Evolutionary conservation across 2,888 invertebrate species (phyloP).

Genomic region (Cartodere bifasciata): DNA sequence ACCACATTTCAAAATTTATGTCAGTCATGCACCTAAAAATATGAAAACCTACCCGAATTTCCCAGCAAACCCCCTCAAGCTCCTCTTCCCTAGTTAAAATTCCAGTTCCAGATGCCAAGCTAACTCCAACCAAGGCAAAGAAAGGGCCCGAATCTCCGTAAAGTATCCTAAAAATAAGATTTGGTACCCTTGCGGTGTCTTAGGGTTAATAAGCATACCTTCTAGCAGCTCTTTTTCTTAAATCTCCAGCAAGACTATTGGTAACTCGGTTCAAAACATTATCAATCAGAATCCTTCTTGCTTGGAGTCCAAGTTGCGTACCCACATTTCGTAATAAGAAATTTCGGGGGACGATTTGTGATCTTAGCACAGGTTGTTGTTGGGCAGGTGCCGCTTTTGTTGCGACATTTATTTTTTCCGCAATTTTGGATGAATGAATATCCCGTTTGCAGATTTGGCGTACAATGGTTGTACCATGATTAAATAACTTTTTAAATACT

Average conservation of each 20-base stretch:
- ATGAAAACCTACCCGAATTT: constrained; percentile 55
- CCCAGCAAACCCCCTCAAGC: constrained; percentile 64
- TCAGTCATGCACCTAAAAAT: too few species aligned
- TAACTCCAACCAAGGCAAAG: constrained; percentile 61
- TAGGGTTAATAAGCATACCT: constrained; percentile 29
- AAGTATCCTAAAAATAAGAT: constrained; percentile 35
- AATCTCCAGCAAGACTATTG: constrained; percentile 48
- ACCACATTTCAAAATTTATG: too few species aligned
- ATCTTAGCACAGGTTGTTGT: constrained; percentile 12
- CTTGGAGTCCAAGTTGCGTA: constrained; percentile 46
- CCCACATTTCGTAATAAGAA: constrained; percentile 35
- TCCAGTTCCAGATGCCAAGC: constrained; percentile 59
- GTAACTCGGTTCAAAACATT: constrained; percentile 57
- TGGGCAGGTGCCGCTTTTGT: constrained; percentile 20
- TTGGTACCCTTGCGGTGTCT: neutral
- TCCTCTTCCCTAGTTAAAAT: constrained; percentile 65
- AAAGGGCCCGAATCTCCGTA: constrained; percentile 61
- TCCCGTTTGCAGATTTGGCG: constrained; percentile 40
- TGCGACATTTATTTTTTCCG: constrained; percentile 28
- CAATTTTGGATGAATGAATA: constrained; percentile 38
- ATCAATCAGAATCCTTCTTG: constrained; percentile 53
- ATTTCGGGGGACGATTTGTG: constrained; percentile 20
- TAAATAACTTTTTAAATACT: constrained; percentile 40
- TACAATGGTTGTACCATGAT: constrained; percentile 46
- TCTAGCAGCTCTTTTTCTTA: constrained; percentile 49